Conservation (phyloP, 2,888 invertebrate genomes). For the Lydus trimaculatus region DNA sequence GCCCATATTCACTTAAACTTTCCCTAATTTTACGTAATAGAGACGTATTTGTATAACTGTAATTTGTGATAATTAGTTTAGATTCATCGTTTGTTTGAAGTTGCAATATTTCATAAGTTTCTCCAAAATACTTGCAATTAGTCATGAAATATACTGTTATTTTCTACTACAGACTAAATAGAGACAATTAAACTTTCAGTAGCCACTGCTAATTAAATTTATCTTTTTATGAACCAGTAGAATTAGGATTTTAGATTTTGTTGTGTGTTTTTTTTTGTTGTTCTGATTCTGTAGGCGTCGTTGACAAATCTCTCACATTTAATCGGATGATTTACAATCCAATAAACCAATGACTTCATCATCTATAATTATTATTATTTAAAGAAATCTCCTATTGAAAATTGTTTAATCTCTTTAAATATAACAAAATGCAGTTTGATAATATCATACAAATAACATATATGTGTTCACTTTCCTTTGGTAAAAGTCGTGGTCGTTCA, state of each 20-base stretch:
- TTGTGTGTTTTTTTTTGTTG: not conserved
- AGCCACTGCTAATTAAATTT: conserved; percentile 12
- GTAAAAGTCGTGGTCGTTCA: conserved; percentile 42
- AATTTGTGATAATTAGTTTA: conserved; percentile 15
- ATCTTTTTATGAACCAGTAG: not conserved
- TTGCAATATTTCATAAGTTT: no score
- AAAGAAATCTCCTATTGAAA: conserved; percentile 5
- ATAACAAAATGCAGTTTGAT: conserved; percentile 15
- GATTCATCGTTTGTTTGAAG: conserved; percentile 6
- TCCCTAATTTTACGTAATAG: not conserved
- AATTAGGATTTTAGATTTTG: not conserved
- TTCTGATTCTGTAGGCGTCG: not conserved
- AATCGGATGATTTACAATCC: conserved; percentile 2
- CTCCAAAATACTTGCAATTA: conserved; percentile 16
- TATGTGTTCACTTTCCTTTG: conserved; percentile 43
- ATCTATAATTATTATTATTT: not conserved
- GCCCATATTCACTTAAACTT: not conserved
- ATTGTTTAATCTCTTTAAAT: conserved; percentile 6
- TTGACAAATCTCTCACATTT: not conserved
- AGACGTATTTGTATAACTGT: conserved; percentile 1
- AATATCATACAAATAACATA: conserved; percentile 15
- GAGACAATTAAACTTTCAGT: not conserved
- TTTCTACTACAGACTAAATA: not conserved
- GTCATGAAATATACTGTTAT: conserved; percentile 11
- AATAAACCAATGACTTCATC: not conserved